Evolutionary conservation across 2,888 invertebrate species (phyloP), one percentile per base, ranked within the genome.

Genomic region (Calephelis perditalis): DNA sequence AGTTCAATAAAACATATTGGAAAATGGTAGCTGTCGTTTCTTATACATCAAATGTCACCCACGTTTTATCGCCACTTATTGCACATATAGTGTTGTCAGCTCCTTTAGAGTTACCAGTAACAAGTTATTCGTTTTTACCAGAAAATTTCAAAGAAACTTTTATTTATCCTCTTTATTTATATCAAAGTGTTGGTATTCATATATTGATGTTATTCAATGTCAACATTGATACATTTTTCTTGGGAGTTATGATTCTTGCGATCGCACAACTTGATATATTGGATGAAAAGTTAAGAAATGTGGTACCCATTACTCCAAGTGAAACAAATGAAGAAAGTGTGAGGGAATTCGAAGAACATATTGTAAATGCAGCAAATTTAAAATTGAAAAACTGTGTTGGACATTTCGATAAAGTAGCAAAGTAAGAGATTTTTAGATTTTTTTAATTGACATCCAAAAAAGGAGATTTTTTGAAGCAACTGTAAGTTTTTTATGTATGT

Each of bases 191-290:
- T 10, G 79, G 79, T 0, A 81, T 84, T 60, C 71, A 77, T 68
- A 70, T 75, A 37, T 71, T 75, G 43, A 76, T 84, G 78, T 68
- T 75, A 6, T 78, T 67, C 45, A 77, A 78, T 67, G 6, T 84
- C 0, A 80, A 78, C 62, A 73, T 81, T 36, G 82, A 86, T 60
- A 70, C 78, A 2, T 82, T 82, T 63, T 73, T 84, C 52, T 61
- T 79, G 67, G 84, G 84, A 4, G 52, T 84, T 1, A 70, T 82
- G 70, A 68, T 79, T 64, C 73, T 81, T n/a, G 65, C 67, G 0
- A 80, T 81, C 64, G 82, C 82, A 3, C 84, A 86, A 59, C 66
- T 85, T 12, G 78, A 81, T 35, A 71, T 84, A n/a, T 68, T 86
- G n/a, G 73, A 77, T 60, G 63, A 71, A 5, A 80, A 79, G 26